These are phyloP conservation scores for Hormaphis cornu DNA, from an alignment of 1,140 invertebrate genomes.

Conservation along the genomic window DNA sequence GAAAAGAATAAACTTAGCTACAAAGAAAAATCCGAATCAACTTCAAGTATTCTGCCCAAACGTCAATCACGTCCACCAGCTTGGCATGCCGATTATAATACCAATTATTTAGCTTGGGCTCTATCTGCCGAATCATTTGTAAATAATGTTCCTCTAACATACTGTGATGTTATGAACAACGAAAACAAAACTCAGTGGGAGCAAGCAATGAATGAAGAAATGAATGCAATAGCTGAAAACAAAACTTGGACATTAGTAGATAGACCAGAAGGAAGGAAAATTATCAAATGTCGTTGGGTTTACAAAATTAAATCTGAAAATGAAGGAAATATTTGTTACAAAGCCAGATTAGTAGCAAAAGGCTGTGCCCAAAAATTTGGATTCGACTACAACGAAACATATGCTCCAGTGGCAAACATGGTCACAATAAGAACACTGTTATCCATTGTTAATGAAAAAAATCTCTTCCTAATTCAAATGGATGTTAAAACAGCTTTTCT, in stretches of 20 bases:
- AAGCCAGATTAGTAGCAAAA: neutral
- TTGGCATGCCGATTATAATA: neutral
- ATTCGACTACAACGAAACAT: conserved; percentile 42
- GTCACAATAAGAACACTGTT: conserved; percentile 42
- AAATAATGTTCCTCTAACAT: neutral
- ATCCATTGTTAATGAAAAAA: conserved; percentile 39
- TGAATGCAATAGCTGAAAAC: conserved; percentile 39
- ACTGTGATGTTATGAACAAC: conserved; percentile 33
- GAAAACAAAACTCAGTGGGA: conserved; percentile 36
- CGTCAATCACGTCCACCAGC: neutral
- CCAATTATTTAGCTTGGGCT: neutral
- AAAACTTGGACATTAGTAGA: conserved; percentile 39
- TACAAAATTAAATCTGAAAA: conserved; percentile 40
- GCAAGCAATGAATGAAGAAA: conserved; percentile 39
- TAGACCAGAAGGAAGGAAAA: conserved; percentile 35
- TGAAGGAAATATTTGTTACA: conserved; percentile 36
- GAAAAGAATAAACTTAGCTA: neutral
- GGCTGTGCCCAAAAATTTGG: neutral
- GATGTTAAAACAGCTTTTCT: conserved; percentile 45
- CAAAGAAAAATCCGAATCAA: neutral
- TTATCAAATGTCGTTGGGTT: conserved; percentile 42
- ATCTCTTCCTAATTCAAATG: conserved; percentile 40
- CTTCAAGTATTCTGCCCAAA: neutral
- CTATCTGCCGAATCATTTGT: neutral
- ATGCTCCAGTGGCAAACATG: conserved; percentile 40